These are phyloP conservation scores for Selene dorsalis DNA, from an alignment of 2,797 vertebrate species.

Conservation along the genomic window DNA sequence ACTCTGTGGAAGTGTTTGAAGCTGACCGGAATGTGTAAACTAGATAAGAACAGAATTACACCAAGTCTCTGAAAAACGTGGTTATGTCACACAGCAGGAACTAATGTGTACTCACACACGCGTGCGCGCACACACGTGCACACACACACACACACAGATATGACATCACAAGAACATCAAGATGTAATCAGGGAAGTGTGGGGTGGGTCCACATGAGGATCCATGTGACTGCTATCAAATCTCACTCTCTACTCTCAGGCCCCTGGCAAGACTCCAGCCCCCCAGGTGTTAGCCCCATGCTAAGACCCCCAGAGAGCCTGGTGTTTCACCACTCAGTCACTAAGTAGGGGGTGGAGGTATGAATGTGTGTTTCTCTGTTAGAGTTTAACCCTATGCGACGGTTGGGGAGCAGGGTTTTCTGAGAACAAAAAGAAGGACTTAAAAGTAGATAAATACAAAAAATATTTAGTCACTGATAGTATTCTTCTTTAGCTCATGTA, in stretches of 20 bases:
- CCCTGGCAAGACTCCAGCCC: conserved; percentile 29
- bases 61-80: conserved; percentile 33
- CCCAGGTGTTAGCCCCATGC: conserved; percentile 56
- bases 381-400: neutral
- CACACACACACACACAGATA: conserved; percentile 22
- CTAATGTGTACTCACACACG: neutral
- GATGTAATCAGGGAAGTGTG: conserved; percentile 58
- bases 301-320: conserved; percentile 51
- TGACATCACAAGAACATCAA: conserved; percentile 73
- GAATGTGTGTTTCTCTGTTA: neutral
- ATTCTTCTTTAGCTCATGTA: neutral
- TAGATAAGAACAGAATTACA: conserved; percentile 66
- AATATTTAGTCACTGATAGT: neutral
- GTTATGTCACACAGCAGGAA: conserved; percentile 53
- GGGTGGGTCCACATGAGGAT: conserved; percentile 45
- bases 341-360: conserved; percentile 24
- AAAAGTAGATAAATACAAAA: neutral
- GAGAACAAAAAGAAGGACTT: neutral
- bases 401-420: neutral
- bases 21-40: conserved; percentile 67
- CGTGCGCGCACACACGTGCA: neutral
- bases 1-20: conserved; percentile 41
- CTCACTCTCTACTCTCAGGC: conserved; percentile 21
- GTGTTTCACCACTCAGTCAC: conserved; percentile 37
- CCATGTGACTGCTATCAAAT: conserved; percentile 25